Percentiles rank a stretch among this genome's conserved stretches.
These are phyloP conservation scores for Kuschelorhynchus macadamiae DNA, from an alignment of 2,888 invertebrate species.

Conservation along the genomic window DNA sequence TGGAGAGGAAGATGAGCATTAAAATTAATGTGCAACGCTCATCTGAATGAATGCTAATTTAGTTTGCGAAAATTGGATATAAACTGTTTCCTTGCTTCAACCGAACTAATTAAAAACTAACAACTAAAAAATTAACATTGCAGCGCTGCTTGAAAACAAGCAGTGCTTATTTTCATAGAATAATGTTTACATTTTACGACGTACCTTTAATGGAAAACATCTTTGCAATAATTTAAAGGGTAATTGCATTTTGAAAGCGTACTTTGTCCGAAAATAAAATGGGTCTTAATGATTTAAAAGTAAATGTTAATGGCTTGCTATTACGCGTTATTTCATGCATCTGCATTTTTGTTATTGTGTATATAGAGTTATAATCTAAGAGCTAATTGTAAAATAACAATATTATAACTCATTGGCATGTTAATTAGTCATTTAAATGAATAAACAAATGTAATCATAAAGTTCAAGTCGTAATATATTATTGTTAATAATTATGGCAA, in stretches of 20 bases:
- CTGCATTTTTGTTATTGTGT: too few species aligned
- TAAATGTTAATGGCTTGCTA: conserved; percentile 2
- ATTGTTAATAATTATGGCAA: too few species aligned
- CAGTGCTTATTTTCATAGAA: neutral
- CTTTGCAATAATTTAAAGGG: conserved; percentile 18
- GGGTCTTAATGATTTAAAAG: conserved; percentile 14
- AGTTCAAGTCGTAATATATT: too few species aligned
- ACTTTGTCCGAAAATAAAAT: conserved; percentile 4
- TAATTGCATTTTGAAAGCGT: conserved; percentile 13
- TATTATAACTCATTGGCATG: too few species aligned
- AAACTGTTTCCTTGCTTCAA: conserved; percentile 24
- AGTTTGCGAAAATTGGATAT: conserved; percentile 27
- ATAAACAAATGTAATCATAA: too few species aligned
- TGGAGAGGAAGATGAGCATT: conserved; percentile 37
- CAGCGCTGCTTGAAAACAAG: neutral
- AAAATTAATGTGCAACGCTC: conserved; percentile 32
- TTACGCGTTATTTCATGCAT: too few species aligned
- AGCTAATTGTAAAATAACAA: too few species aligned
- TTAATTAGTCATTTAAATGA: too few species aligned
- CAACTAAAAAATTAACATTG: conserved; percentile 20
- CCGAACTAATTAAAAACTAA: conserved; percentile 34
- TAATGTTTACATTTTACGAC: conserved; percentile 5
- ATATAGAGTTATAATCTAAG: too few species aligned
- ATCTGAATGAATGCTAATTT: conserved; percentile 24
- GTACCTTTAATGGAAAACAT: conserved; percentile 16